Evolutionary conservation across 37 sponge, comb jelly and placozoan species (phyloP).

Genomic region (Diacarnus erythraeanus): DNA sequence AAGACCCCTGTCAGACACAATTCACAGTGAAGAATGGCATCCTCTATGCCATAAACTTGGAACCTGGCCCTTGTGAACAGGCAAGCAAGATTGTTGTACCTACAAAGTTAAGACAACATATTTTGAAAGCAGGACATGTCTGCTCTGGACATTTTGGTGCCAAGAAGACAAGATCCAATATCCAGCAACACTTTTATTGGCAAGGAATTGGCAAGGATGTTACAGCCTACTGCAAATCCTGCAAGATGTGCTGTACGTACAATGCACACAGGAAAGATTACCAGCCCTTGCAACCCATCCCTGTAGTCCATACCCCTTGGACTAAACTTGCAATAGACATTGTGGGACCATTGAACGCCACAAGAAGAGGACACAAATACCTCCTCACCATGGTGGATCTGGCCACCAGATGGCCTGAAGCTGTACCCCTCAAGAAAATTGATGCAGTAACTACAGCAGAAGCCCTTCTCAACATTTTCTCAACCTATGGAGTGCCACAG

Average conservation of each 20-base stretch:
- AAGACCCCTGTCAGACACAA: neutral
- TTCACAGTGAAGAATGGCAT: neutral
- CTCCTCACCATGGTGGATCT: neutral
- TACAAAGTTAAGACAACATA: neutral
- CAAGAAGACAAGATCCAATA: neutral
- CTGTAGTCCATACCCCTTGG: neutral
- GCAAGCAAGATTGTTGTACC: neutral
- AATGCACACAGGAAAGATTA: neutral
- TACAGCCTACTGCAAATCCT: neutral
- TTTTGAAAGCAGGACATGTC: neutral
- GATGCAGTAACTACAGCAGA: neutral
- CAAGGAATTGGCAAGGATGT: neutral
- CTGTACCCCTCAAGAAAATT: neutral
- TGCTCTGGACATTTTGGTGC: neutral
- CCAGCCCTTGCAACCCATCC: slow-evolving; percentile 1
- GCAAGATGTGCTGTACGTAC: neutral
- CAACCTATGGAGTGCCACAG: neutral
- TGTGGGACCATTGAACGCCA: neutral
- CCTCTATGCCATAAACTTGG: neutral
- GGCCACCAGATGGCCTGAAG: neutral
- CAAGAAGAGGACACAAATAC: neutral
- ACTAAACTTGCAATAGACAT: neutral
- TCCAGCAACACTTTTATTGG: neutral
- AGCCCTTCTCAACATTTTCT: neutral
- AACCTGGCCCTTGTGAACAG: neutral